phyloP scores from a whole-genome alignment of 1,140 invertebrate genomes.

The Lycorma delicatula region DNA sequence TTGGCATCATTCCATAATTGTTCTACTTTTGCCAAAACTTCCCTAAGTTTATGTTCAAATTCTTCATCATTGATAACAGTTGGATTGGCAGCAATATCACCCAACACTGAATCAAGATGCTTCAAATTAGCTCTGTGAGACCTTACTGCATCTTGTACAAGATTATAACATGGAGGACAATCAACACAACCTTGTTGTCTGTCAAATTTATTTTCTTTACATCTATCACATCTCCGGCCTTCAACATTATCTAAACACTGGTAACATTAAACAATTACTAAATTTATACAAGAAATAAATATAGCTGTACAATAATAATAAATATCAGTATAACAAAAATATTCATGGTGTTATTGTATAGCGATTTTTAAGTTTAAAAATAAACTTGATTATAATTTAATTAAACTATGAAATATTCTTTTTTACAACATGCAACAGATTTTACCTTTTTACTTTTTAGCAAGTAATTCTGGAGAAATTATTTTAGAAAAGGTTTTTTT shows the following conservation, averaged over 20 bases:
- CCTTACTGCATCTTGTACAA: constrained; percentile 81
- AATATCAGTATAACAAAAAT: too few species aligned
- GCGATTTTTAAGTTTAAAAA: too few species aligned
- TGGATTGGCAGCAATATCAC: constrained; percentile 60
- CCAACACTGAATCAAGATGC: constrained; percentile 59
- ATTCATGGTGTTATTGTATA: too few species aligned
- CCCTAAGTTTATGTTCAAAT: constrained; percentile 65
- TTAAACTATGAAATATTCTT: too few species aligned
- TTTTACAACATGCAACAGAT: too few species aligned
- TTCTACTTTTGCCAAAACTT: constrained; percentile 62
- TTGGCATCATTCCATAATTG: constrained; percentile 59
- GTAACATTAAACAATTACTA: constrained; percentile 15
- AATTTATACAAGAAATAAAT: too few species aligned
- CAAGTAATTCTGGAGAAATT: too few species aligned
- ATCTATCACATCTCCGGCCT: constrained; percentile 81
- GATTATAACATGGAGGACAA: constrained; percentile 87
- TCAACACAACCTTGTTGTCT: constrained; percentile 76
- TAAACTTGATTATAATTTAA: too few species aligned
- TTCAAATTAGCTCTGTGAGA: constrained; percentile 65
- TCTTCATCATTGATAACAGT: constrained; percentile 75
- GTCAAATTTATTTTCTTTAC: constrained; percentile 87
- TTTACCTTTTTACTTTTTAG: too few species aligned
- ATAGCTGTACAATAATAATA: too few species aligned
- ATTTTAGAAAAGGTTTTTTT: too few species aligned
- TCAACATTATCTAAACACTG: constrained; percentile 83